Evolutionary conservation across 2,888 invertebrate genomes (phyloP), one percentile per base, ranked within the genome.

Genomic region (Acrocyrtus sp.): DNA sequence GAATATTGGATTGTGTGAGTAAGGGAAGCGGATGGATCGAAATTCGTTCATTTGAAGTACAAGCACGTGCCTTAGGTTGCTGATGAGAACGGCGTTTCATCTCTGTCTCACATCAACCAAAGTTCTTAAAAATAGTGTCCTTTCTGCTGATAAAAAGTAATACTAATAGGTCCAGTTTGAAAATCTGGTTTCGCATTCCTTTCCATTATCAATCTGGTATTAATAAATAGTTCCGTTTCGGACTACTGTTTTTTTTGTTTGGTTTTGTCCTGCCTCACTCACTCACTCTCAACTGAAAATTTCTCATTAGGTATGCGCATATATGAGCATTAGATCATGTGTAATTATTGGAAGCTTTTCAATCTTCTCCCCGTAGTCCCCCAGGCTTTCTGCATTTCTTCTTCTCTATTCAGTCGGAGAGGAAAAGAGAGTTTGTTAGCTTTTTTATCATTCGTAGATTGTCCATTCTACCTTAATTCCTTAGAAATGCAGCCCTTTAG

Each of bases 21-120:
- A 12, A 34, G 12, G 12, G 34, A 12, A 34, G 34, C 12, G 34
- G 34, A 34, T 34, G 34, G 34, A 34, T 34, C 34, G 34, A 34
- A 34, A 34, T 34, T 34, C 34, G 34, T 34, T 34, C 5, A 34
- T 34, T 34, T 34, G 34, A 12, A 34, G 34, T 34, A 34, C 34
- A 66, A 48, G 68, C 68, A 68, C 68, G 68, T 68, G 68, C 68
- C 34, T 60, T 34, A 34, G 17, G 21, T 60, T 53, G 51, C 34
- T 34, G 12, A 34, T 5, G 34, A 34, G n/a, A n/a, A n/a, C n/a
- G n/a, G n/a, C n/a, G n/a, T 34, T 12, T 12, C 34, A 34, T 34
- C 34, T 34, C n/a, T n/a, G n/a, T n/a, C n/a, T n/a, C n/a, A n/a
- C n/a, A n/a, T n/a, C n/a, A n/a, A n/a, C n/a, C n/a, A n/a, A n/a